Percentiles rank a stretch among this genome's conserved stretches.
phyloP scores from a whole-genome alignment of 2,113 vertebrate genomes.

The Archocentrus centrarchus region DNA sequence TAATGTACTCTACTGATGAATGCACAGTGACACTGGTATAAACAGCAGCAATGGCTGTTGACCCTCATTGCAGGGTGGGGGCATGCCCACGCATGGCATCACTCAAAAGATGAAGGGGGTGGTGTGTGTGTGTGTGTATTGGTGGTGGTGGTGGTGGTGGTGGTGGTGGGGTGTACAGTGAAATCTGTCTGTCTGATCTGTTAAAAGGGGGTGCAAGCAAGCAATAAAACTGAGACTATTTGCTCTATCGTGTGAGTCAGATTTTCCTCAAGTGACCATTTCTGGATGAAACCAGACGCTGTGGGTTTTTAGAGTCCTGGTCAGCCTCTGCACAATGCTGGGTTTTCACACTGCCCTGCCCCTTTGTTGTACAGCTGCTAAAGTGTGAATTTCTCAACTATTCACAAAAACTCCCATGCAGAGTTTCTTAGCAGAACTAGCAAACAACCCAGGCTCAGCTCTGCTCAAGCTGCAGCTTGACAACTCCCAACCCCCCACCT shows the following conservation, averaged over 20 bases:
- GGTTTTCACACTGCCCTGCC: conserved; percentile 51
- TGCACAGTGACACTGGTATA: conserved; percentile 61
- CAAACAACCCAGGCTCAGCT: conserved; percentile 54
- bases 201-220: conserved; percentile 31
- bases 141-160: too few relatives aligned
- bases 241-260: conserved; percentile 59
- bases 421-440: conserved; percentile 39
- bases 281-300: conserved; percentile 59
- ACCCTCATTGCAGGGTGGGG: conserved; percentile 52
- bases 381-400: conserved; percentile 62
- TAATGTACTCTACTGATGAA: conserved; percentile 59
- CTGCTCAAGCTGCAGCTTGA: conserved; percentile 49
- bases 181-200: conserved; percentile 44
- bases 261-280: conserved; percentile 57
- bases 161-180: neutral
- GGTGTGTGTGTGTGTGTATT: too few relatives aligned
- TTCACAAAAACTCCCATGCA: conserved; percentile 52
- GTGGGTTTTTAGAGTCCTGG: conserved; percentile 14
- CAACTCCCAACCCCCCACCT: conserved; percentile 50
- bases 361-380: conserved; percentile 50
- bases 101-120: conserved; percentile 38
- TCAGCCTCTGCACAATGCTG: conserved; percentile 41
- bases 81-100: conserved; percentile 44
- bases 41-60: conserved; percentile 64
- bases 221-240: conserved; percentile 51